phyloP scores from a whole-genome alignment of 2,888 invertebrate species.

The Drosophila monieri region DNA sequence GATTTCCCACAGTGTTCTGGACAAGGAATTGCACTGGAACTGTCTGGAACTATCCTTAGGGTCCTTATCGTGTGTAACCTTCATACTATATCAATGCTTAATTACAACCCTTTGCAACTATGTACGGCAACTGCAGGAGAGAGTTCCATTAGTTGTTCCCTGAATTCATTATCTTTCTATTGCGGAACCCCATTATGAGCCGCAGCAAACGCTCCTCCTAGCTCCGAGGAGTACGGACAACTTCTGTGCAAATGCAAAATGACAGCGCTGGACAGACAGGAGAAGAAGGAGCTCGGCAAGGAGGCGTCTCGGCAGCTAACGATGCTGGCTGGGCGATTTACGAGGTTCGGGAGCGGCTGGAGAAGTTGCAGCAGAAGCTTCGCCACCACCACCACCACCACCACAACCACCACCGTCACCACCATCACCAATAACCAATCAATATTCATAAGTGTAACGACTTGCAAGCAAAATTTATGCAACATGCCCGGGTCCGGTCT shows the following conservation, averaged over 20 bases:
- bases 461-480: constrained; percentile 58
- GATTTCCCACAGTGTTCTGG: neutral
- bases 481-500: constrained; percentile 36
- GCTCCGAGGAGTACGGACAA: constrained; percentile 25
- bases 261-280: constrained; percentile 33
- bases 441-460: constrained; percentile 72
- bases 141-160: constrained; percentile 29
- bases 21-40: constrained; percentile 1
- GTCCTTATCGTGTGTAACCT: constrained; percentile 17
- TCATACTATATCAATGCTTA: constrained; percentile 33
- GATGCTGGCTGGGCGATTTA: constrained; percentile 57
- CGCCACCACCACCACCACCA: neutral
- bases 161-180: constrained; percentile 40
- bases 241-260: constrained; percentile 55
- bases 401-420: constrained; percentile 11
- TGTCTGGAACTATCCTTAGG: neutral
- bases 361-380: constrained; percentile 4
- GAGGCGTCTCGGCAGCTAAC: constrained; percentile 52
- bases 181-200: constrained; percentile 38
- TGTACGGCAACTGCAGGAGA: neutral
- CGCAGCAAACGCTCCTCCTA: constrained; percentile 27
- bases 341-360: constrained; percentile 22
- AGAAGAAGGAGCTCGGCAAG: neutral
- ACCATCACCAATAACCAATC: constrained; percentile 66
- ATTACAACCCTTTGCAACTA: constrained; percentile 28